phyloP scores from a whole-genome alignment of 2,888 invertebrate species.

The Apodemia mormo region DNA sequence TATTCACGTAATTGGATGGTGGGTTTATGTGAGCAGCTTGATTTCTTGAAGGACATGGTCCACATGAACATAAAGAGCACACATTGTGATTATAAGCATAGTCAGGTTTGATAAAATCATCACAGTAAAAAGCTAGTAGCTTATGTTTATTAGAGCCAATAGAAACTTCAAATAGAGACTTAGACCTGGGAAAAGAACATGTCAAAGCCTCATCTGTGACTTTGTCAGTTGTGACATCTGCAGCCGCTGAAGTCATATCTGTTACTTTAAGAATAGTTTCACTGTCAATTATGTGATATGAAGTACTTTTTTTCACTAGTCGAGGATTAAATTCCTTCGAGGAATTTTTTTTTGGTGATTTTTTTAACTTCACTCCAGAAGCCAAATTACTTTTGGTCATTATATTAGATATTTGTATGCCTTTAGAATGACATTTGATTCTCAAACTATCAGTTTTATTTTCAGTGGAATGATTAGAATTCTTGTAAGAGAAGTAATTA shows the following conservation, averaged over 20 bases:
- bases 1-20: constrained; percentile 4
- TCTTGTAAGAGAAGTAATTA: not conserved
- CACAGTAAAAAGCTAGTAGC: constrained; percentile 50
- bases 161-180: constrained; percentile 49
- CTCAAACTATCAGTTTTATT: constrained; percentile 3
- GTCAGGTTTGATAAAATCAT: constrained; percentile 36
- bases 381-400: constrained; percentile 39
- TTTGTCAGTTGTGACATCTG: constrained; percentile 37
- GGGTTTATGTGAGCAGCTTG: constrained; percentile 14
- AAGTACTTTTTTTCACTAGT: constrained; percentile 55
- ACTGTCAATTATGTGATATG: constrained; percentile 66
- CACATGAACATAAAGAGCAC: not conserved
- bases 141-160: constrained; percentile 44
- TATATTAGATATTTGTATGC: constrained; percentile 50
- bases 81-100: constrained; percentile 21
- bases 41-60: constrained; percentile 12
- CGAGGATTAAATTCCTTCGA: constrained; percentile 43
- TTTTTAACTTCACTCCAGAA: constrained; percentile 51
- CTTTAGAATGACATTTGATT: constrained; percentile 44
- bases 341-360: constrained; percentile 48
- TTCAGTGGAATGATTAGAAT: not conserved
- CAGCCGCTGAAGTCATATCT: constrained; percentile 60
- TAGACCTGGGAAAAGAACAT: constrained; percentile 47
- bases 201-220: constrained; percentile 40
- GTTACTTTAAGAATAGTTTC: constrained; percentile 66